phyloP scores from a whole-genome alignment of 2,888 invertebrate species.

The Phanerotoma sp. region DNA sequence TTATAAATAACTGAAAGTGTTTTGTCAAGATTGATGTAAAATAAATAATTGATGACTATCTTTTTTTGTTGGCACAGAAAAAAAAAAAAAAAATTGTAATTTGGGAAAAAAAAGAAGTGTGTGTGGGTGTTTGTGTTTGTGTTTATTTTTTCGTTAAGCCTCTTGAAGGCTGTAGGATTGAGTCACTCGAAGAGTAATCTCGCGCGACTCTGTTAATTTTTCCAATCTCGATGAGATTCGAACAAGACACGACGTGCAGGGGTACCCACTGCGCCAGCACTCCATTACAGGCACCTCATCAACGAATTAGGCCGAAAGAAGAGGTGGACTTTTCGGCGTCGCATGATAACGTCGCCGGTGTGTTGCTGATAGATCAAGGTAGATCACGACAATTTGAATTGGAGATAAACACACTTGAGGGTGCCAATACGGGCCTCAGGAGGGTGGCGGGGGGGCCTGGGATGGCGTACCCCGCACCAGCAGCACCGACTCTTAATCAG shows the following conservation, averaged over 20 bases:
- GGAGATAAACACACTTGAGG: constrained; percentile 52
- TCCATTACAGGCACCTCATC: constrained; percentile 59
- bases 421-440: constrained; percentile 56
- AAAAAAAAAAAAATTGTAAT: no score
- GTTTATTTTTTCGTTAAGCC: no score
- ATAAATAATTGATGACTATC: no score
- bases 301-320: constrained; percentile 30
- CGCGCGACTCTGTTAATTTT: constrained; percentile 67
- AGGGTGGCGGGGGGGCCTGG: constrained; percentile 57
- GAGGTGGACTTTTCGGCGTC: constrained; percentile 25
- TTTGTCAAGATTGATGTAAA: no score
- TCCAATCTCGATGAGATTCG: constrained; percentile 72
- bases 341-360: constrained; percentile 12
- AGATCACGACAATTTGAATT: constrained; percentile 13
- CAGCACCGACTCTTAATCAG: constrained; percentile 48
- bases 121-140: neutral
- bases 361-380: constrained; percentile 11
- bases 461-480: constrained; percentile 58
- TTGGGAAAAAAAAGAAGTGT: neutral
- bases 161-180: constrained; percentile 38
- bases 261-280: constrained; percentile 65
- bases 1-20: no score
- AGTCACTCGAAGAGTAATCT: constrained; percentile 61
- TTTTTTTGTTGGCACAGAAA: no score
- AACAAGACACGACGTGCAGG: constrained; percentile 63